phyloP scores from a whole-genome alignment of 2,113 vertebrate genomes.

The Lepus timidus region DNA sequence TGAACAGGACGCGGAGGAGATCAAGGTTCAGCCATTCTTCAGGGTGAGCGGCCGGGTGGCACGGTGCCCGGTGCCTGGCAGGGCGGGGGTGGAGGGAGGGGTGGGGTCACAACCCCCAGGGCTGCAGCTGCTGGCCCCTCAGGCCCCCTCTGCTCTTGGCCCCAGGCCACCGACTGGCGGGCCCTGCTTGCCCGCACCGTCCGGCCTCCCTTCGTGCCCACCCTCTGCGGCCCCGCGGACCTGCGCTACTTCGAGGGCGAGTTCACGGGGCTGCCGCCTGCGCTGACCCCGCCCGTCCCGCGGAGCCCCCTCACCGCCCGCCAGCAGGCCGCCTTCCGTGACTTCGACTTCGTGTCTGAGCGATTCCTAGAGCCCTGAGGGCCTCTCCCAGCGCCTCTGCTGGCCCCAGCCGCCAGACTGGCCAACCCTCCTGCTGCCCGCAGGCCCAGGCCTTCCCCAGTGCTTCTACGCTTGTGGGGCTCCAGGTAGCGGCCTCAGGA shows the following conservation, averaged over 20 bases:
- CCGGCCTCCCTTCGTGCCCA: conserved; percentile 93
- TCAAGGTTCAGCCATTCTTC: conserved; percentile 95
- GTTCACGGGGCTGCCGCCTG: conserved; percentile 92
- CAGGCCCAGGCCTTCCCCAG: neutral
- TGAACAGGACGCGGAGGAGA: conserved; percentile 93
- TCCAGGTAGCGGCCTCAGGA: fast-evolving
- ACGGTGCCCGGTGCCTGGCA: fast-evolving
- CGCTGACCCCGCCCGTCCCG: conserved; percentile 90
- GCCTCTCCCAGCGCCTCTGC: fast-evolving
- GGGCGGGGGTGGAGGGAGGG: neutral
- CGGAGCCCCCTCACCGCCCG: conserved; percentile 85
- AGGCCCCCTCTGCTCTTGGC: neutral
- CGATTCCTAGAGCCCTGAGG: conserved; percentile 84
- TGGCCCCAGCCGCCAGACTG: too few species aligned
- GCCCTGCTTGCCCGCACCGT: conserved; percentile 91
- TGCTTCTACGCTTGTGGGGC: too few species aligned
- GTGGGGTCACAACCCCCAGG: fast-evolving
- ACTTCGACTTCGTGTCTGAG: conserved; percentile 95
- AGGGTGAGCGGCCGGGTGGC: conserved; percentile 86
- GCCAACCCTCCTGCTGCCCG: too few species aligned
- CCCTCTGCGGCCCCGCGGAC: conserved; percentile 88
- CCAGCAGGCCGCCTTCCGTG: conserved; percentile 92
- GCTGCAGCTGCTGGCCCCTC: neutral
- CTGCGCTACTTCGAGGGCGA: conserved; percentile 95
- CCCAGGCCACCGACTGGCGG: conserved; percentile 93